Base-by-base conservation (phyloP, 2,797 vertebrate genomes). In the Yasuhikotakia modesta region DNA sequence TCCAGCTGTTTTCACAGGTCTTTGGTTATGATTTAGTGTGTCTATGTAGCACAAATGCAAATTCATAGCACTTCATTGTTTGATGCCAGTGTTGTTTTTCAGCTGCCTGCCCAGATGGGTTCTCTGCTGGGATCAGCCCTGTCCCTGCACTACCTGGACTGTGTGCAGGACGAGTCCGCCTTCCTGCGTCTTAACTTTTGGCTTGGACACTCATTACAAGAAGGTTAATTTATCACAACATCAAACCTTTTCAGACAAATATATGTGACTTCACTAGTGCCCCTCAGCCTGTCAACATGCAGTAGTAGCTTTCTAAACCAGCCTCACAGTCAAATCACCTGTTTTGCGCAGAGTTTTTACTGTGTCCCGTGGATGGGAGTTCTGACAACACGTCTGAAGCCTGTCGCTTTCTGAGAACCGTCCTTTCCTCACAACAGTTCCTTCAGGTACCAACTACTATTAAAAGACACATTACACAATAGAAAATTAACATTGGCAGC, bases 91-190 rank as follows among this genome's bases (percentile, higher is more conserved):
- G 48, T 13, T 50, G 6, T 69, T 67, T 68, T 73, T 86, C 88
- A 99, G 97, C 92, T 98, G 83, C 96, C 98, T 14, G 92, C 96
- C 83, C 96, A 93, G 91, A 98, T 99, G 95, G 96, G 95, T 58
- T 97, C 96, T 16, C 91, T 98, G 84, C 84, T 99, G 73, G 92
- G 92, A 64, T 96, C 89, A 79, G 91, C 93, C 70, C 86, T 97
- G 77, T 87, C 96, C 1, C 93, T 99, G 85, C 95, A 98, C 78
- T 97, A 96, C 86, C 87, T 99, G 81, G 95, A 96, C 81, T 97
- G 93, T 81, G 85, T 95, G 69, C 95, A 89, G 91, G 96, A 99
- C 78, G 96, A 97, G 81, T 94, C 94, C 3, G 57, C 95, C 81
- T 91, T 95, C 84, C 88, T 97, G 76, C 94, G 96, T 61, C 92